Evolutionary conservation across 2,797 vertebrate genomes (phyloP), one percentile per base, ranked within the genome.

Genomic region (Strix occidentalis): DNA sequence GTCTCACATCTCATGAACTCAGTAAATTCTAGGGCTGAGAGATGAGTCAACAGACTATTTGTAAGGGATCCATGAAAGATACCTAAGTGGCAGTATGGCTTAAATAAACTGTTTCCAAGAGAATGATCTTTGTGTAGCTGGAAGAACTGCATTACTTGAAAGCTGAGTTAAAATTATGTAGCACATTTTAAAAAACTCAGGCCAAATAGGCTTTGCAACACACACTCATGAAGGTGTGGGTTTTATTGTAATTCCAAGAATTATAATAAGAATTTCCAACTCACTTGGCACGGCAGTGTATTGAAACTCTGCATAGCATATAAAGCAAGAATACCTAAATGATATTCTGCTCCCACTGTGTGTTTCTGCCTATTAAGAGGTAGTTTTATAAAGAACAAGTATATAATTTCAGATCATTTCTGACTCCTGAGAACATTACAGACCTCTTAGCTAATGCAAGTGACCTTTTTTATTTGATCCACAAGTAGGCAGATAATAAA

Each of bases 191-290:
- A 74, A 89, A 86, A 84, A 65, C 2, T 39, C 39, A 87, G 33
- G 24, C 16, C 45, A 75, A 86, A 72, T 29, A 48, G 18, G 41
- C 29, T 72, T 91, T 88, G n/a, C 4, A 57, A 13, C n/a, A 37
- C 21, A 46, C 26, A 64, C 5, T 70, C 8, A 29, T 25, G 35
- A 65, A 74, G 18, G n/a, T 77, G 13, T 74, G 43, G 53, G 7
- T 66, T 90, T 87, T 81, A 84, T 76, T 86, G 20, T 81, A 93
- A 80, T 90, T 84, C 64, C 57, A 86, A 81, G 37, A 90, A 91
- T 81, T 94, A 76, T 33, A 86, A 64, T 82, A 74, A 61, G 74
- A 87, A 71, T 95, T 94, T 89, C 53, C 57, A 82, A 91, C 37
- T 76, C 12, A 79, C 89, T 95, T 90, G 71, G 26, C 45, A 46